Percentiles rank a stretch among this genome's conserved stretches.
These are phyloP conservation scores for Megalurothrips usitatus DNA, from an alignment of 2,888 invertebrate genomes.

Conservation along the genomic window DNA sequence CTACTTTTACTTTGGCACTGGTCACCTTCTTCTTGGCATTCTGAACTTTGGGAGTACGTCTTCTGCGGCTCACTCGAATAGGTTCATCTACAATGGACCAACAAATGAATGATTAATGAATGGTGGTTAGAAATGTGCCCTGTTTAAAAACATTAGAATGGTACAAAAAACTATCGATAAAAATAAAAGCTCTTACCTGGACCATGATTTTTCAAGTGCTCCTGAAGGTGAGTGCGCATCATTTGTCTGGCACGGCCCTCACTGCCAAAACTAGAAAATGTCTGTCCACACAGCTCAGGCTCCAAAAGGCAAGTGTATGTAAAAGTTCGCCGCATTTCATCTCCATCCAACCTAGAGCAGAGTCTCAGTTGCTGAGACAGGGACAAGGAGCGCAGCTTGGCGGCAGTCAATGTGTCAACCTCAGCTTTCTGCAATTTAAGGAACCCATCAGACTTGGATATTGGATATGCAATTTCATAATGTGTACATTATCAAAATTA, in stretches of 20 bases:
- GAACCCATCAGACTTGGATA: not conserved
- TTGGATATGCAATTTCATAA: not conserved
- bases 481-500: not conserved
- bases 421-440: slow-evolving; percentile 33
- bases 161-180: not conserved
- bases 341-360: slow-evolving; percentile 50
- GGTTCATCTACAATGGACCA: not conserved
- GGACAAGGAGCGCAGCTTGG: slow-evolving; percentile 46
- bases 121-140: not conserved
- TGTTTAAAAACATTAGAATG: not conserved
- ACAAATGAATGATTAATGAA: not conserved
- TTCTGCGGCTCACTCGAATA: not conserved
- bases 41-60: not conserved
- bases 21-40: not conserved
- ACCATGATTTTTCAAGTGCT: slow-evolving; percentile 47
- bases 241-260: slow-evolving; percentile 51
- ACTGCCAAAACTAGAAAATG: slow-evolving; percentile 54
- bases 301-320: slow-evolving; percentile 51
- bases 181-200: slow-evolving; percentile 37
- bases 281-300: slow-evolving; percentile 48
- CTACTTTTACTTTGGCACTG: slow-evolving; percentile 12
- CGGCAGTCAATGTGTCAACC: slow-evolving; percentile 39
- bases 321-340: slow-evolving; percentile 52
- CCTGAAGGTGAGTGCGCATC: slow-evolving; percentile 50
- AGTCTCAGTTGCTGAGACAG: slow-evolving; percentile 50